A percentile compares a stretch with the other conserved stretches of the same genome.
These are phyloP conservation scores for Cottus gobio DNA, from an alignment of 2,113 vertebrate species.

Conservation along the genomic window DNA sequence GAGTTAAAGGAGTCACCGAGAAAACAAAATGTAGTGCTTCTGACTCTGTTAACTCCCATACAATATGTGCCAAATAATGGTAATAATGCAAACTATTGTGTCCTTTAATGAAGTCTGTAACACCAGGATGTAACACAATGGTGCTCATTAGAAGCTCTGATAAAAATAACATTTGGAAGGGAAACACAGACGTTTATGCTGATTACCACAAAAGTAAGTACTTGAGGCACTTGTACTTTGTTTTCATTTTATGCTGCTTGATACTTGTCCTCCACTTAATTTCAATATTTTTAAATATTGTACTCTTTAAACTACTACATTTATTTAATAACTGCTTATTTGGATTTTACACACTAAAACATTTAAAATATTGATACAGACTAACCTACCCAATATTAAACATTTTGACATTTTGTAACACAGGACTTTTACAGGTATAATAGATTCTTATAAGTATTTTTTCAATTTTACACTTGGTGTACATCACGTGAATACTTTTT, in stretches of 20 bases:
- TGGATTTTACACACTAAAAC: background rate
- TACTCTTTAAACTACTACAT: background rate
- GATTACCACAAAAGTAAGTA: background rate
- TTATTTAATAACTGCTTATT: background rate
- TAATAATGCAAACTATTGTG: background rate
- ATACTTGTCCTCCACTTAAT: background rate
- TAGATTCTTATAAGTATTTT: background rate
- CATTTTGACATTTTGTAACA: background rate
- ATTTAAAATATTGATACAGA: background rate
- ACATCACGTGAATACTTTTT: background rate
- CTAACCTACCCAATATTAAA: background rate
- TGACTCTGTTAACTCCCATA: background rate
- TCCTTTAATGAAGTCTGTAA: background rate
- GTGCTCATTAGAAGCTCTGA: background rate
- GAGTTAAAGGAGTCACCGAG: constrained; percentile 4
- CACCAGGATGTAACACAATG: background rate
- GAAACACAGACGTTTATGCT: background rate
- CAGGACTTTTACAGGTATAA: background rate
- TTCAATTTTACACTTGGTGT: background rate
- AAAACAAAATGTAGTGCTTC: background rate
- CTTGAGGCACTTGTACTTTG: background rate
- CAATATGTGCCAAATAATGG: background rate
- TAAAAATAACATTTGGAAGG: background rate
- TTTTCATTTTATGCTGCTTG: background rate
- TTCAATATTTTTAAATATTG: background rate